Conservation (phyloP, 2,888 invertebrate species). For the Globia sparganii region DNA sequence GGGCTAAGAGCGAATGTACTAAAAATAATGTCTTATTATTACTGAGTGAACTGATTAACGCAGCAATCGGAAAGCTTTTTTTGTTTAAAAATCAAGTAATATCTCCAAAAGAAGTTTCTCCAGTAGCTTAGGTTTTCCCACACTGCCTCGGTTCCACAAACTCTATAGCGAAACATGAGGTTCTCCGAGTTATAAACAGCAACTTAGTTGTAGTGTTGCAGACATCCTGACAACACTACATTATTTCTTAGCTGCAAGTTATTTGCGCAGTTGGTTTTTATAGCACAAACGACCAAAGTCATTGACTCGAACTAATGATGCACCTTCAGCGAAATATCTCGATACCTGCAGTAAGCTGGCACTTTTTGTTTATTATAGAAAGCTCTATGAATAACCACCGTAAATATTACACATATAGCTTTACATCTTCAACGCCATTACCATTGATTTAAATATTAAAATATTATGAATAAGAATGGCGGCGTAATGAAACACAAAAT, state of each 20-base stretch:
- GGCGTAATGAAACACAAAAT: constrained; percentile 37
- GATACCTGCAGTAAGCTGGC: constrained; percentile 9
- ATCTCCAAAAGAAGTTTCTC: background rate
- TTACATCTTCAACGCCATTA: constrained; percentile 36
- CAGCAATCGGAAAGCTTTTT: background rate
- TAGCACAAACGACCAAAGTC: constrained; percentile 7
- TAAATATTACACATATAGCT: constrained; percentile 40
- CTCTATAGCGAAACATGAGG: background rate
- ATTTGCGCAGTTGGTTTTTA: constrained; percentile 39
- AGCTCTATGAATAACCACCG: constrained; percentile 33
- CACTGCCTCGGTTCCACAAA: background rate
- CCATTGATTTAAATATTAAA: constrained; percentile 48
- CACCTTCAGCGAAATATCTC: constrained; percentile 23
- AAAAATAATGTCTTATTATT: background rate
- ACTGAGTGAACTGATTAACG: background rate
- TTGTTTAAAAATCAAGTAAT: background rate
- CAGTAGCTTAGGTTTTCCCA: background rate
- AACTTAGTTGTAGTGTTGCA: constrained; percentile 12
- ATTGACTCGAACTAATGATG: constrained; percentile 39
- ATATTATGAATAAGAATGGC: constrained; percentile 48
- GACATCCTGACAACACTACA: constrained; percentile 21
- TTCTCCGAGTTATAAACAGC: constrained; percentile 19
- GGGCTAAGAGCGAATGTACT: background rate
- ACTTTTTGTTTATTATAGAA: constrained; percentile 27
- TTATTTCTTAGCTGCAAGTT: constrained; percentile 20